Percentiles rank a stretch among this genome's conserved stretches.
phyloP scores from a whole-genome alignment of 1,140 invertebrate genomes.

The Cylas formicarius region DNA sequence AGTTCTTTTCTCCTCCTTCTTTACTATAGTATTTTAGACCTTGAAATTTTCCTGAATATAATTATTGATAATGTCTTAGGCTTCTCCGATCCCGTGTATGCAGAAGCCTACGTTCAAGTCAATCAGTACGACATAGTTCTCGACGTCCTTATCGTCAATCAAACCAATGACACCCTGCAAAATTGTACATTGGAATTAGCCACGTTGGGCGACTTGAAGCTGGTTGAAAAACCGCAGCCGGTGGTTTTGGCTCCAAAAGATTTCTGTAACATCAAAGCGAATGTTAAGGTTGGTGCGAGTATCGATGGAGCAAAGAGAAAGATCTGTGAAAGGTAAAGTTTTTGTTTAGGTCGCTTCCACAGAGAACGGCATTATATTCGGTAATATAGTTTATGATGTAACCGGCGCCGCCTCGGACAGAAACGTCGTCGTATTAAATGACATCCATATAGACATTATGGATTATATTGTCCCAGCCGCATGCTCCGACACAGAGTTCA shows the following conservation, averaged over 20 bases:
- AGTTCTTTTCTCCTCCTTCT: too few species aligned
- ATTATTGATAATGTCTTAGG: constrained; percentile 40
- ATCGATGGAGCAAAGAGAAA: too few species aligned
- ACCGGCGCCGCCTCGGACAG: constrained; percentile 86
- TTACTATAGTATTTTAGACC: too few species aligned
- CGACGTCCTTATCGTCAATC: constrained; percentile 97
- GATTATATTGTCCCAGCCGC: constrained; percentile 98
- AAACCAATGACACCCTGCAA: constrained; percentile 94
- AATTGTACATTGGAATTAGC: constrained; percentile 97
- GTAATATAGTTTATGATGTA: constrained; percentile 98
- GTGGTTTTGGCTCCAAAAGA: constrained; percentile 93
- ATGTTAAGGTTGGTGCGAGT: constrained; percentile 76
- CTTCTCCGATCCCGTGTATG: constrained; percentile 98
- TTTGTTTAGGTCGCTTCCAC: constrained; percentile 67
- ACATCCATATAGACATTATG: constrained; percentile 99
- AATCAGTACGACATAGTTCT: constrained; percentile 98
- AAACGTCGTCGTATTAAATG: constrained; percentile 96
- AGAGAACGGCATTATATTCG: constrained; percentile 99
- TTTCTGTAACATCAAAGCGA: constrained; percentile 97
- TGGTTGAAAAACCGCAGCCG: constrained; percentile 95
- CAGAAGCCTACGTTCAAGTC: constrained; percentile 97
- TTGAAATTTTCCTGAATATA: background rate
- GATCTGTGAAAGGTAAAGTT: too few species aligned
- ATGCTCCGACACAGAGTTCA: constrained; percentile 92
- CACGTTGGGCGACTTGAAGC: constrained; percentile 93